Evolutionary conservation across 2,888 invertebrate genomes (phyloP).

Genomic region (Ormyrus thymus): DNA sequence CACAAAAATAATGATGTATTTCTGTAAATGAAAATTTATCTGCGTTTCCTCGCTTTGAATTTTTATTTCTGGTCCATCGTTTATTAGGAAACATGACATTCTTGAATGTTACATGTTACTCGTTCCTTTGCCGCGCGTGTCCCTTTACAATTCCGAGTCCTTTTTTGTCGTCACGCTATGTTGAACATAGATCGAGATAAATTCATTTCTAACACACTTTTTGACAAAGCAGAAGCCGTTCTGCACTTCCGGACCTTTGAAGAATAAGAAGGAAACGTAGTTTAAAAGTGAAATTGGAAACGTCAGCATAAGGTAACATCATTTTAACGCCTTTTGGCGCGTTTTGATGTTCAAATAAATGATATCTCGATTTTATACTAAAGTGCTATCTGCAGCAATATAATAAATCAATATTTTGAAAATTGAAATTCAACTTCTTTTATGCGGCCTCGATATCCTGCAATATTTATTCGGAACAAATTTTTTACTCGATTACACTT

Average conservation of each 20-base stretch:
- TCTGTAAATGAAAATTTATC: background rate
- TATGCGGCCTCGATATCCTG: too few species aligned
- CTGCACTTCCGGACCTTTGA: background rate
- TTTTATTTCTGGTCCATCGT: background rate
- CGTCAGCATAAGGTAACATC: too few species aligned
- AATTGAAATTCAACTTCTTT: too few species aligned
- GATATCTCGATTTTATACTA: too few species aligned
- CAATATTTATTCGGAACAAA: too few species aligned
- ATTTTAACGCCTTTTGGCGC: too few species aligned
- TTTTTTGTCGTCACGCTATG: background rate
- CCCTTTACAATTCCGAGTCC: background rate
- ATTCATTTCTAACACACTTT: background rate
- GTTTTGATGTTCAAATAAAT: too few species aligned
- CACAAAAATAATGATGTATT: too few species aligned
- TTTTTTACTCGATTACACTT: slow-evolving; percentile 3
- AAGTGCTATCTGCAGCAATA: too few species aligned
- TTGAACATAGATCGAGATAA: background rate
- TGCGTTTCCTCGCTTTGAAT: background rate
- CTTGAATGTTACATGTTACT: background rate
- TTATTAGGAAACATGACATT: background rate
- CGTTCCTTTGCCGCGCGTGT: background rate
- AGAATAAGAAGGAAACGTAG: background rate
- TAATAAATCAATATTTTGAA: too few species aligned
- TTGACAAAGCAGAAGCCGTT: background rate
- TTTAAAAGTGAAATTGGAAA: too few species aligned